Conservation (phyloP, 2,113 vertebrate species). For the Oreochromis niloticus region DNA sequence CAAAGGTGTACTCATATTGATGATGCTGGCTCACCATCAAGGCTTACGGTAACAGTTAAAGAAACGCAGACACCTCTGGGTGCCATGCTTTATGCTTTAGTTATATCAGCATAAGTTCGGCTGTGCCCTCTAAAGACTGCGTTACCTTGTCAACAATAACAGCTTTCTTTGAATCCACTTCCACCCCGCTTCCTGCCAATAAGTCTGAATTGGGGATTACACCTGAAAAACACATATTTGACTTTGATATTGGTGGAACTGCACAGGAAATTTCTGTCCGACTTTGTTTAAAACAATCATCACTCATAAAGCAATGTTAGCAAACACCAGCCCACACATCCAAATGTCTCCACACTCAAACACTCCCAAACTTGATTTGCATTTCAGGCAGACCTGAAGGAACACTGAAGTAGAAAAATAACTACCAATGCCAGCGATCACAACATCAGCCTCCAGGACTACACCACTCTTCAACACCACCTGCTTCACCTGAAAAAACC, state of each 20-base stretch:
- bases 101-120: neutral
- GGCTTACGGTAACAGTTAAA: neutral
- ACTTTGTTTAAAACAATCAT: neutral
- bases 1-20: neutral
- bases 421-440: slow-evolving; percentile 81
- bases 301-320: neutral
- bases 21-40: neutral
- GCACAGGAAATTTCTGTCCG: neutral
- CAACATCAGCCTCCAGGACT: slow-evolving; percentile 75
- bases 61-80: neutral
- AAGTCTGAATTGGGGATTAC: slow-evolving; percentile 75
- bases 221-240: slow-evolving; percentile 60
- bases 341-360: neutral
- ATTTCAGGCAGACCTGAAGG: neutral
- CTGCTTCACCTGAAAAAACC: slow-evolving; percentile 68
- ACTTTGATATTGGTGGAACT: neutral
- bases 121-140: neutral
- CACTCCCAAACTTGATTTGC: neutral
- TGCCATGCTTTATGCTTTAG: neutral
- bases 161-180: slow-evolving; percentile 64
- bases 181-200: slow-evolving; percentile 68
- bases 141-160: slow-evolving; percentile 82
- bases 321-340: neutral
- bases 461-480: slow-evolving; percentile 72
- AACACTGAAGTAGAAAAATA: neutral